phyloP scores from a whole-genome alignment of 2,888 invertebrate genomes.

The Drosophila infuscata region DNA sequence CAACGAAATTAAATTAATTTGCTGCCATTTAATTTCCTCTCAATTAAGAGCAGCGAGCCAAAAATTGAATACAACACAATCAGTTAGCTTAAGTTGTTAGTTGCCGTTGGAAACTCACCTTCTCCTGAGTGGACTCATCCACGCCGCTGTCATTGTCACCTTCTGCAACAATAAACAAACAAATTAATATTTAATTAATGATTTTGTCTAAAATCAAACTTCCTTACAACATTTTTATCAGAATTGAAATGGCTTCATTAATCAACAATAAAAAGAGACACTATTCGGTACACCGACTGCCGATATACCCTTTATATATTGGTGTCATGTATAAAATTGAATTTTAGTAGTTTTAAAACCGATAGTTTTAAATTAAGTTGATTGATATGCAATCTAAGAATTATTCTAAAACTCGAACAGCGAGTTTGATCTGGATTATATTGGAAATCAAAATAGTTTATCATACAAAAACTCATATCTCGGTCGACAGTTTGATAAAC shows the following conservation, averaged over 20 bases:
- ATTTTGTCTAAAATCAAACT: not conserved
- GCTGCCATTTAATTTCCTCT: slow-evolving; percentile 59
- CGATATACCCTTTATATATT: not conserved
- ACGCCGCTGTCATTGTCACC: slow-evolving; percentile 94
- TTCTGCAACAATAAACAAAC: slow-evolving; percentile 86
- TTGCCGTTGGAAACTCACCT: slow-evolving; percentile 86
- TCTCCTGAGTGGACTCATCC: slow-evolving; percentile 92
- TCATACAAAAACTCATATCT: not conserved
- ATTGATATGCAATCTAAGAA: not conserved
- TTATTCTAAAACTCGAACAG: not conserved
- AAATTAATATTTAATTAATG: slow-evolving; percentile 14
- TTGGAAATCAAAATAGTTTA: not conserved
- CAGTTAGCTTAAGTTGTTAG: not conserved
- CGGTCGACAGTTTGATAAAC: too few species aligned
- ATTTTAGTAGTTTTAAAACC: not conserved
- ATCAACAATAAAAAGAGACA: not conserved
- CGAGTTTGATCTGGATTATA: not conserved
- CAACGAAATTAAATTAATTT: slow-evolving; percentile 62
- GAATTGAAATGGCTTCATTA: slow-evolving; percentile 52
- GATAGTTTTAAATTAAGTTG: not conserved
- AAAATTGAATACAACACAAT: slow-evolving; percentile 22
- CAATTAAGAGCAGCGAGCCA: slow-evolving; percentile 49
- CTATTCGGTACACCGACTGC: not conserved
- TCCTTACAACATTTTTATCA: not conserved
- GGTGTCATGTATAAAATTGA: not conserved